Conservation (phyloP, 2,888 invertebrate species). For the Heliconius ethilla region DNA sequence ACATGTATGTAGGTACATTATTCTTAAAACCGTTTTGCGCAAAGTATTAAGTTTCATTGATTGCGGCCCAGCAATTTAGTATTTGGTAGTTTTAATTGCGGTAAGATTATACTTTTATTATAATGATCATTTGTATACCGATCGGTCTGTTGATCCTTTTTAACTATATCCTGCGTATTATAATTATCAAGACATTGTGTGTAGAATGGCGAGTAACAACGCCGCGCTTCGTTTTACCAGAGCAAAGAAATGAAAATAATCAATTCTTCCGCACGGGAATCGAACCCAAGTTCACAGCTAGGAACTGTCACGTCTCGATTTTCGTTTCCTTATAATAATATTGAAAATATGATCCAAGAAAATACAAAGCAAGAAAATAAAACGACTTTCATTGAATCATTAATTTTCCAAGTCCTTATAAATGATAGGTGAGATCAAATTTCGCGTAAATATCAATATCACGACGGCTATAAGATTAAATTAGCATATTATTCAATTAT, state of each 20-base stretch:
- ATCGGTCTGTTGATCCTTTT: not conserved
- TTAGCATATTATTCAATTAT: conserved; percentile 17
- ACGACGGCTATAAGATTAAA: conserved; percentile 1
- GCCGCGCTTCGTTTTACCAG: not conserved
- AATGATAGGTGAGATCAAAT: conserved; percentile 10
- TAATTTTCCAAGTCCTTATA: conserved; percentile 19
- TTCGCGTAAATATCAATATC: conserved; percentile 22
- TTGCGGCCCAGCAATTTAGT: not conserved
- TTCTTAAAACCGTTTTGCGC: not conserved
- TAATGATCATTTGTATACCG: not conserved
- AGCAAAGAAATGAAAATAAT: not conserved
- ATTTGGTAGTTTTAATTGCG: not conserved
- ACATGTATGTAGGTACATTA: conserved; percentile 1
- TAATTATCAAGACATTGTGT: too few relatives aligned
- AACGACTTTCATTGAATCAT: conserved; percentile 16
- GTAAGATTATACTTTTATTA: not conserved
- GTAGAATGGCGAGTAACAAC: not conserved
- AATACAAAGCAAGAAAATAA: conserved; percentile 8
- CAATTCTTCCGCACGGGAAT: not conserved
- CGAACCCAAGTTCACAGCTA: not conserved
- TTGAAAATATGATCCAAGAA: not conserved
- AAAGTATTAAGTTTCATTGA: conserved; percentile 12
- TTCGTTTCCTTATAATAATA: not conserved
- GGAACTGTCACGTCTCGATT: not conserved
- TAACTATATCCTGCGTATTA: too few relatives aligned